Evolutionary conservation across 1,140 invertebrate species (phyloP), one percentile per base, ranked within the genome.

Genomic region (Ptiloglossa arizonensis): DNA sequence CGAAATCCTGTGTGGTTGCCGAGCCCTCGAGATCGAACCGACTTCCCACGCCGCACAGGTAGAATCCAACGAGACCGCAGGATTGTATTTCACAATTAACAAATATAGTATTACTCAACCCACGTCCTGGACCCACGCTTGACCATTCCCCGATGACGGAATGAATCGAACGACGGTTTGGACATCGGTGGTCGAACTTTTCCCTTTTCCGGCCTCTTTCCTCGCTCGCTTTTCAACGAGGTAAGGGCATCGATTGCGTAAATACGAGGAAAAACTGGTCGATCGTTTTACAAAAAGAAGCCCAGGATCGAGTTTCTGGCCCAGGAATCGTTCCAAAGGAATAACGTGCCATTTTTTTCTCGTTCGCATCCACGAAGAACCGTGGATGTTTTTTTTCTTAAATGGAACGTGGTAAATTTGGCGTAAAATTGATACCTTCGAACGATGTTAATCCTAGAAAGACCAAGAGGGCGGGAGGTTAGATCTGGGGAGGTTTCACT

Each of bases 31-130:
- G n/a, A 67, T 72, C 32, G 17, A 29, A n/a, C 8, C 48, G 57
- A 72, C 79, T 87, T 87, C 86, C 86, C 86, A 87, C 83, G 86
- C 66, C 19, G 27, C 50, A 75, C 85, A 86, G 80, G 79, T 86
- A 82, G 68, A 86, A 59, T 60, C 60, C 75, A n/a, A 27, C 29
- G 46, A 62, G 68, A 44, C 68, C 44, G 27, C 59, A 72, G 81
- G 64, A 82, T 90, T 84, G 77, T 86, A 64, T 90, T 90, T 86
- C 89, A 89, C 88, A 88, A 90, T 90, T 89, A 90, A 90, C 88
- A 89, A 88, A 89, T 87, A 87, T 89, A 88, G 81, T 85, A 81
- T 88, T 88, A 89, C 87, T 81, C 80, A 87, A 89, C 79, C 76
- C 54, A 81, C 50, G 79, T 82, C 69, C 62, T 19, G 2, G 32